Evolutionary conservation across 1,140 invertebrate genomes (phyloP), one percentile per base, ranked within the genome.

Genomic region (Drosophila nikananu): DNA sequence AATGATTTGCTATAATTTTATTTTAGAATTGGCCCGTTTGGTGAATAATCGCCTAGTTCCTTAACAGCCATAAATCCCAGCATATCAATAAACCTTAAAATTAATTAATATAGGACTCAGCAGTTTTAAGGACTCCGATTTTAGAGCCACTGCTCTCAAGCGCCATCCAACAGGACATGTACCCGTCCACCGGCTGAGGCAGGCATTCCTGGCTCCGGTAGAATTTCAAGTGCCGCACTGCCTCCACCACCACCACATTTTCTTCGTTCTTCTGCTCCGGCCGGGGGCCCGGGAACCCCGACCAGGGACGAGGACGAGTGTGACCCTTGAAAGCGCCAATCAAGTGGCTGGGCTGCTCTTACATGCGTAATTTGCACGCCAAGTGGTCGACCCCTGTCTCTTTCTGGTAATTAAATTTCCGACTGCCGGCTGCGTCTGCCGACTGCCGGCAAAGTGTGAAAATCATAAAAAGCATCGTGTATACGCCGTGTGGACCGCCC

Each of bases 341-440:
- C 81, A 87, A 87, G 83, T 87, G 83, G 71, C 71, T 83, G 75
- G 83, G 81, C 71, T 41, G 54, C 84, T 68, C 49, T 71, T 83
- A 86, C 83, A 87, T 89, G 83, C 84, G 83, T 87, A 87, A 87
- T 87, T 89, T 87, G 84, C 83, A 83, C 73, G 66, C 81, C 77
- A 87, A 86, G 83, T 87, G 83, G 46, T 52, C 60, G 68, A 63
- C 63, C 58, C 37, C 39, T 27, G 46, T 42, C 55, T 58, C 35
- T 51, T 37, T 84, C 57, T 80, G 80, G 83, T 86, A 86, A 86
- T 86, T 86, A 89, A 87, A 86, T 86, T 86, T 86, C 51, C 66
- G 79, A 41, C 64, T 63, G 62, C 75, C 59, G 61, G 19, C 63
- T 57, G 66, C 67, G 76, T 7, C 30, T 30, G 73, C 60, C 62